Base-by-base conservation (phyloP, 2,797 vertebrate species). In the Xenops minutus region DNA sequence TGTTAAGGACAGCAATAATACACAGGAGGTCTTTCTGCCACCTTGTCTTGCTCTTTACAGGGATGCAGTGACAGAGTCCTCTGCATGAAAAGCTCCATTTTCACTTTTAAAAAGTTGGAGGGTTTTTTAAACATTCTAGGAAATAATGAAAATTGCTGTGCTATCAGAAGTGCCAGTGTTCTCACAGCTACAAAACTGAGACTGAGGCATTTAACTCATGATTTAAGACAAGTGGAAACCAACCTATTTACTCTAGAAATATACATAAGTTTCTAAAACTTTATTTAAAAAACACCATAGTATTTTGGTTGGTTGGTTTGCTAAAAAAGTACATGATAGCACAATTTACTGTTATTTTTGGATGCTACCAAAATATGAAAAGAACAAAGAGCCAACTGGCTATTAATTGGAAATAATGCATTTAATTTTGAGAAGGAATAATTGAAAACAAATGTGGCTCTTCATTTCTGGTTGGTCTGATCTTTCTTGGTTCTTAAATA, bases 341-440 rank as follows among this genome's bases (percentile, higher is more conserved):
- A 93, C 14, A 43, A 88, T 61, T 94, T 96, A 71, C 55, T 89
- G 93, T 97, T 97, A 92, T 85, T 97, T 97, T 97, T 97, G 95
- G 95, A 97, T 56, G 34, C 23, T 48, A 66, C 71, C 67, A 78
- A 87, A 91, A 94, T 88, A 94, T 37, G 73, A 94, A 96, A 95
- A 88, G 56, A 86, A 93, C 79, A 90, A 92, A 96, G 96, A 95
- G 78, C 77, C 91, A 96, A 95, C 86, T 96, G 85, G 75, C 39
- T 94, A 91, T 97, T 97, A 97, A 96, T 97, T 98, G 92, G 74
- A 97, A 98, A 93, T 78, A 96, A 95, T 93, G 89, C 32, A 92
- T 95, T 95, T 96, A 94, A 97, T 91, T 97, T 94, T 96, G 88
- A 92, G 94, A 88, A 96, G 89, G 55, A 95, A 88, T 96, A 96